Evolutionary conservation across 2,797 vertebrate genomes (phyloP).

Genomic region (Hyperoplus immaculatus): DNA sequence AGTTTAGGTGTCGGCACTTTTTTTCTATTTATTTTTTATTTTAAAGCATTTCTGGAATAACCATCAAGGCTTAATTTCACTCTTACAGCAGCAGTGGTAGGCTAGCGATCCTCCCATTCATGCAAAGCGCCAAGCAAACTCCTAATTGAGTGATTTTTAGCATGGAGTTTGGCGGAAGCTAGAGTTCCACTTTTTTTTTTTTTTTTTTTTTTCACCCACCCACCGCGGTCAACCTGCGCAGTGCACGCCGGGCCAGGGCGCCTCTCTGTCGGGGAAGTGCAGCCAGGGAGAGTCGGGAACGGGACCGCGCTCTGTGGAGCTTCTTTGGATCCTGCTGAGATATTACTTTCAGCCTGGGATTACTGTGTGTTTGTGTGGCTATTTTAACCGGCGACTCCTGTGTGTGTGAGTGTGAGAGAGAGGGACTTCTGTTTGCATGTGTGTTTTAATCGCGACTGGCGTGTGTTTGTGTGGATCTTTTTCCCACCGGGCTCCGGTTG

Average conservation of each 20-base stretch:
- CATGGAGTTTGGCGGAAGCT: slow-evolving; percentile 24
- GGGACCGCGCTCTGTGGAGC: slow-evolving; percentile 22
- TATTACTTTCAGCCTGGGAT: neutral
- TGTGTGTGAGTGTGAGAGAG: slow-evolving; percentile 19
- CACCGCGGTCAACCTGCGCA: slow-evolving; percentile 56
- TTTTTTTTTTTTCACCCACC: slow-evolving; percentile 1
- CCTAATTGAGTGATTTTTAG: slow-evolving; percentile 14
- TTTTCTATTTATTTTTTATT: slow-evolving; percentile 48
- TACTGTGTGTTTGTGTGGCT: neutral
- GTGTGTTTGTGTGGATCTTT: no score
- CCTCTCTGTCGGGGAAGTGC: slow-evolving; percentile 46
- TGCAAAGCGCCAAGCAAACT: slow-evolving; percentile 25
- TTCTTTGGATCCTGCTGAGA: neutral
- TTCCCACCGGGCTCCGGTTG: no score
- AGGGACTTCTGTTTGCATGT: no score
- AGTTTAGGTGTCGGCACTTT: slow-evolving; percentile 50
- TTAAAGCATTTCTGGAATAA: slow-evolving; percentile 11
- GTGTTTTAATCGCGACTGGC: no score
- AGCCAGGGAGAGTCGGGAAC: slow-evolving; percentile 36
- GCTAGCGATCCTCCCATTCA: slow-evolving; percentile 8
- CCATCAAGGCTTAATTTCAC: neutral
- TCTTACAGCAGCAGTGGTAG: slow-evolving; percentile 14
- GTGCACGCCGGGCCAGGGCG: slow-evolving; percentile 55
- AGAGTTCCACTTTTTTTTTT: slow-evolving; percentile 23
- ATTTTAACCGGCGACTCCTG: neutral